Evolutionary conservation across 2,888 invertebrate genomes (phyloP), one percentile per base, ranked within the genome.

Genomic region (Mycogona germanica): DNA sequence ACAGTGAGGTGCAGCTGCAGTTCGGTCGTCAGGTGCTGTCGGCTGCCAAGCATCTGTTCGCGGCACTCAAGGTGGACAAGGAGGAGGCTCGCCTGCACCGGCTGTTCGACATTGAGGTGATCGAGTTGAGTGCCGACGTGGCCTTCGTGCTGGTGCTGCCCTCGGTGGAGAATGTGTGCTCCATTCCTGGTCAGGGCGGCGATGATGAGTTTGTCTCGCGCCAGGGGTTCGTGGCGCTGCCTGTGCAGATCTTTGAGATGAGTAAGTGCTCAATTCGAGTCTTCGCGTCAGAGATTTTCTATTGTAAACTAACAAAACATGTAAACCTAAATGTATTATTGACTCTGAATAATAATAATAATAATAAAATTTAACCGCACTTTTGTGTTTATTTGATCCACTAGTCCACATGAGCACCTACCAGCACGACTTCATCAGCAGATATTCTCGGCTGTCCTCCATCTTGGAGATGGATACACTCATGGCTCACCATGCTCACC

Each of bases 331-430:
- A n/a, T n/a, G n/a, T n/a, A n/a, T n/a, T n/a, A n/a, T n/a, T 12
- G n/a, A 12, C 35, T n/a, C 35, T 32, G 35, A 32, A 32, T n/a
- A 12, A 9, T n/a, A 9, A 12, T 32, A n/a, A 32, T 32, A 32
- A 32, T 32, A 32, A 32, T 32, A n/a, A 32, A 32, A 12, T n/a
- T 9, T n/a, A n/a, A 32, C 35, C 9, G 9, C n/a, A 12, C 35
- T n/a, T 37, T 23, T 30, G 6, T 53, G 14, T 50, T 41, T 49
- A 62, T 53, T 42, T 87, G 0, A 87, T 66, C 59, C 85, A 91
- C 76, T 88, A 92, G 88, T 95, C 57, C 95, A 97, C 68, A 76
- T 96, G 58, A 84, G 83, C 65, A 93, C 96, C 2, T 98, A 97
- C 71, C 92, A 95, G 67, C 80, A 80, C 48, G 85, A 83, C 62